These are phyloP conservation scores for Caradrina clavipalpis DNA, from an alignment of 2,888 invertebrate species.

Conservation along the genomic window DNA sequence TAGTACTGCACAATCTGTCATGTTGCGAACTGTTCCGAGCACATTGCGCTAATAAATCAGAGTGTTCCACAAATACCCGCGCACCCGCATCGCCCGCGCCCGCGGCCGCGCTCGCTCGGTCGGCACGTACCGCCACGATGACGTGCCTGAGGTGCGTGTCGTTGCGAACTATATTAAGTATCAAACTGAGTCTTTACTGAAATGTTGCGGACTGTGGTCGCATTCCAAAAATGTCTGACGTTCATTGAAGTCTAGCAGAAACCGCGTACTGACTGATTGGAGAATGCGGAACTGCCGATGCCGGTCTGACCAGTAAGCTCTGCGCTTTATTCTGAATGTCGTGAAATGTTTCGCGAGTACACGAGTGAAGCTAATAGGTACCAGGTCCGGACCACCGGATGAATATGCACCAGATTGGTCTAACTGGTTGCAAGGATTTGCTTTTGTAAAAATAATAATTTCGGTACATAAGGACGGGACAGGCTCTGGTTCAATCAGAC, in stretches of 20 bases:
- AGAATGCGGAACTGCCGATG: slow-evolving; percentile 29
- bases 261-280: not conserved
- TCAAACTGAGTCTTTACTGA: slow-evolving; percentile 12
- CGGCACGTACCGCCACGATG: slow-evolving; percentile 24
- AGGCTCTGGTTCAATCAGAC: not conserved
- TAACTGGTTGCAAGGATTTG: not conserved
- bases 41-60: slow-evolving; percentile 35
- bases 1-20: slow-evolving; percentile 9
- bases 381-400: not conserved
- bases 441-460: not conserved
- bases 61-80: slow-evolving; percentile 43
- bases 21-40: slow-evolving; percentile 19
- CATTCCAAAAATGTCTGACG: slow-evolving; percentile 30
- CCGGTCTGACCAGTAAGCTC: not conserved
- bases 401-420: no score
- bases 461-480: not conserved
- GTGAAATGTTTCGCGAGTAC: not conserved
- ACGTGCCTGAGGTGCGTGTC: slow-evolving; percentile 16
- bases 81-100: slow-evolving; percentile 5
- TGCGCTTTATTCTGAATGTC: not conserved
- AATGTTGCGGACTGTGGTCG: slow-evolving; percentile 1
- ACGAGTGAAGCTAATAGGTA: no score
- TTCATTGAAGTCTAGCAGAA: slow-evolving; percentile 12
- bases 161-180: not conserved
- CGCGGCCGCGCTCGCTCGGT: slow-evolving; percentile 38